Base-by-base conservation (phyloP, 2,888 invertebrate species). In the Pollenia angustigena region DNA sequence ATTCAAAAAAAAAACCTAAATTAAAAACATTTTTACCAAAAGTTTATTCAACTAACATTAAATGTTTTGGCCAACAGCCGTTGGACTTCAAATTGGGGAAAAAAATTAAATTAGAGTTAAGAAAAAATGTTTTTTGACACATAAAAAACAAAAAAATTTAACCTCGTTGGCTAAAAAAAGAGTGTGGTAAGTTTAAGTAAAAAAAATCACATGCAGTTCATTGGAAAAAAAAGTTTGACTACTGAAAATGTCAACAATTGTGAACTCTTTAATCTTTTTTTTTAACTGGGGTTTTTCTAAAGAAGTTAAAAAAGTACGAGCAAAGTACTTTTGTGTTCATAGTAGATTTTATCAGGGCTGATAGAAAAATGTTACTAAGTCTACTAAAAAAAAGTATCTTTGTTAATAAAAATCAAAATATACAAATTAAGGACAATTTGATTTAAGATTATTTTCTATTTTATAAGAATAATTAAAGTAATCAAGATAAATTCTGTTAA, bases 41-140 rank as follows among this genome's bases (percentile, higher is more conserved):
- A 80, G 75, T 86, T 86, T 83, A 16, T 74, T 71, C 76, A 80
- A 66, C 42, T 75, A 83, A 76, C 82, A 83, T 80, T 86, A 83
- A 86, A 83, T 75, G 71, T 80, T 86, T 83, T 86, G 82, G 64
- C 80, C 82, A 80, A 80, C 75, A 71, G 81, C 78, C 64, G 82
- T 69, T 64, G 68, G 64, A 54, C 69, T 66, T 11, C 8, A n/a
- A 64, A 58, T 6, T 32, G 32, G 42, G 12, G 50, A 60, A 23
- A 12, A 64, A 64, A 79, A 60, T 16, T 48, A 14, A 58, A 62
- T 40, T 9, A 74, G 40, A 11, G 23, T 3, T 23, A 69, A 62
- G n/a, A 81, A 44, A 69, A 82, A 56, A 46, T 23, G 23, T 23
- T 58, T 62, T 32, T 32, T 32, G 4, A 32, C 32, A 58, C 32